Conservation (phyloP, 2,888 invertebrate genomes). For the Oxycera nigricornis region DNA sequence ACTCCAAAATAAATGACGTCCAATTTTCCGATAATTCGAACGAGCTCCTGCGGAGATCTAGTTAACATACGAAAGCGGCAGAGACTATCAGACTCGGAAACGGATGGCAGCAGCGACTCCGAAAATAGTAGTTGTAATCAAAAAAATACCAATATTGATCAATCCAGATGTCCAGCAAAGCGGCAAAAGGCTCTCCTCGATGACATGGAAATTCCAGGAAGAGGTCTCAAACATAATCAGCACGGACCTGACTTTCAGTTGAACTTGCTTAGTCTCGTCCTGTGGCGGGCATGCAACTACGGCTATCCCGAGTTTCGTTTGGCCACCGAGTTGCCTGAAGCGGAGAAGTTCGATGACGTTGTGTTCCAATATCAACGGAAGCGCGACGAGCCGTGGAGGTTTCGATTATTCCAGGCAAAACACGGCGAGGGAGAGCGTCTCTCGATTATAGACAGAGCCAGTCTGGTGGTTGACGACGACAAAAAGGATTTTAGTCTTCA, state of each 20-base stretch:
- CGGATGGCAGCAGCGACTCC: no score
- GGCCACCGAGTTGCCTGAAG: slow-evolving; percentile 17
- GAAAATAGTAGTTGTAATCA: no score
- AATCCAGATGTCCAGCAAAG: no score
- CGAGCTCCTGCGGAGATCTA: no score
- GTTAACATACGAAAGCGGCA: no score
- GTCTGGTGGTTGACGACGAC: not conserved
- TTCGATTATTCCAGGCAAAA: slow-evolving; percentile 24
- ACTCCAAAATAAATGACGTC: no score
- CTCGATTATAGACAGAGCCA: not conserved
- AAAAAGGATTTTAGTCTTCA: not conserved
- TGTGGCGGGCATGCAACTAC: slow-evolving; percentile 4
- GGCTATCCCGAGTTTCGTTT: slow-evolving; percentile 4
- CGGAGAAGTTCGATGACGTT: slow-evolving; percentile 36
- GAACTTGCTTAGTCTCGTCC: slow-evolving; percentile 14
- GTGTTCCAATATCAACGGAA: not conserved
- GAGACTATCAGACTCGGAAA: no score
- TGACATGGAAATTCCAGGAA: slow-evolving; percentile 1
- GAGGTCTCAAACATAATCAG: not conserved
- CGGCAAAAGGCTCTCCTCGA: not conserved
- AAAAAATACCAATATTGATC: no score
- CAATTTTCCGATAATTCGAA: no score
- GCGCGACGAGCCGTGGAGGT: not conserved
- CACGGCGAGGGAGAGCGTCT: not conserved
- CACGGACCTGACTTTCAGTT: slow-evolving; percentile 19